Evolutionary conservation across 2,888 invertebrate genomes (phyloP), one percentile per base, ranked within the genome.

Genomic region (Scaptomyza polygonia): DNA sequence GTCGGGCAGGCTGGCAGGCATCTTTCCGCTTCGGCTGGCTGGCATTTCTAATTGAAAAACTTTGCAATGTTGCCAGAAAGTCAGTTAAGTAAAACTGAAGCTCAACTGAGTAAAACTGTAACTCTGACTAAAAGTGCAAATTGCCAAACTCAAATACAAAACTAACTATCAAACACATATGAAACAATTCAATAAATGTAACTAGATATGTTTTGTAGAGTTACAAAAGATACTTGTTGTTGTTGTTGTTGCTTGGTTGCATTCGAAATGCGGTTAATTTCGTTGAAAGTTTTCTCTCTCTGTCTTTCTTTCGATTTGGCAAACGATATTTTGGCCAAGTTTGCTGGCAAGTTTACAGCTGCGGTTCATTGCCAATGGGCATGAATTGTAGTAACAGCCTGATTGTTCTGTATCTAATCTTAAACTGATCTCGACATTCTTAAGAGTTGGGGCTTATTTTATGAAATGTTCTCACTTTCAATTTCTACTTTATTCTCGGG

Each of bases 31-130:
- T 62, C 39, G 52, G 32, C 48, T 42, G 51, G 51, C 47, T 77
- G 79, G 79, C 69, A 79, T 74, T 48, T 80, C 70, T 83, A 87
- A 83, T 83, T 83, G 87, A 78, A 87, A 82, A 83, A 83, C 79
- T 83, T 83, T 78, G 48, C 18, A 55, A 69, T 65, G 62, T 55
- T 69, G 52, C 54, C 55, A 66, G 39, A 57, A 16, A 39, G 49
- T 43, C 27, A 55, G 66, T 59, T 44, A 69, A 49, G 63, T 67
- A 63, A 65, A 68, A 59, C 55, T 52, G 55, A 57, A 5, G 14
- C 14, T 34, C 2, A 36, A 36, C 36, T 34, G 6, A 12, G 4
- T 2, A 21, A 21, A 21, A 21, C 36, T 34, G 34, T 14, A 36
- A 47, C 58, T 67, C 58, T 67, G 67, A 42, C 51, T 59, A 61